phyloP scores from a whole-genome alignment of 1,140 invertebrate genomes.

The Drosophila lini region DNA sequence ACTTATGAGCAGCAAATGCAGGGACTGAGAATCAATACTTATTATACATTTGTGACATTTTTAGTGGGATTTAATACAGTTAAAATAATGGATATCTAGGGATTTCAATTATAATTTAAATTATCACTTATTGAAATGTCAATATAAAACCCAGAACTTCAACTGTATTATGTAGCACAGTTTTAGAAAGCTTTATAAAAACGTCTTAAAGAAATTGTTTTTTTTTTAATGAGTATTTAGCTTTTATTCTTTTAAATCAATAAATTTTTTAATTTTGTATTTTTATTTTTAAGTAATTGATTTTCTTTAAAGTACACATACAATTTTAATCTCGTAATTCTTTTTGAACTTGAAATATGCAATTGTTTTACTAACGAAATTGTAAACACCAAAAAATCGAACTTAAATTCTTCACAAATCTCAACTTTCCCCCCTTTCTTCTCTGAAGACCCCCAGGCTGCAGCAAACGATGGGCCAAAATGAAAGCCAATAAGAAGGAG shows the following conservation, averaged over 20 bases:
- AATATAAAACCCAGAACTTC: neutral
- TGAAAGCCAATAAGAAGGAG: conserved; percentile 24
- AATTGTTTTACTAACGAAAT: neutral
- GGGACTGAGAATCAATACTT: neutral
- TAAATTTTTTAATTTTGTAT: too few species aligned
- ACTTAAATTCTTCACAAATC: conserved; percentile 3
- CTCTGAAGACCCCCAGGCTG: neutral
- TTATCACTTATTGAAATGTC: neutral
- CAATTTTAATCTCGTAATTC: too few species aligned
- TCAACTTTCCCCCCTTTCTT: neutral
- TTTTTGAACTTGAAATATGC: too few species aligned
- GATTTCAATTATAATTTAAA: neutral
- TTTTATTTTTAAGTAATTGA: too few species aligned
- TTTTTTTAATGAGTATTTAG: too few species aligned
- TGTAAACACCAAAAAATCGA: neutral
- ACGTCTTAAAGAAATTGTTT: too few species aligned
- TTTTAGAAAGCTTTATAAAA: too few species aligned
- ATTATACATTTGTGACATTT: neutral
- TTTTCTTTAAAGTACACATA: too few species aligned
- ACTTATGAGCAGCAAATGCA: conserved; percentile 10
- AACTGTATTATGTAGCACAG: neutral
- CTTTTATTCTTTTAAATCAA: too few species aligned
- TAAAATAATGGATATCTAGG: neutral
- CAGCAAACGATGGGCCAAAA: conserved; percentile 12
- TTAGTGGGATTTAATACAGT: neutral